Percentiles rank a stretch among this genome's conserved stretches.
Evolutionary conservation across 2,113 vertebrate species (phyloP).

Genomic region (Bungarus multicinctus): DNA sequence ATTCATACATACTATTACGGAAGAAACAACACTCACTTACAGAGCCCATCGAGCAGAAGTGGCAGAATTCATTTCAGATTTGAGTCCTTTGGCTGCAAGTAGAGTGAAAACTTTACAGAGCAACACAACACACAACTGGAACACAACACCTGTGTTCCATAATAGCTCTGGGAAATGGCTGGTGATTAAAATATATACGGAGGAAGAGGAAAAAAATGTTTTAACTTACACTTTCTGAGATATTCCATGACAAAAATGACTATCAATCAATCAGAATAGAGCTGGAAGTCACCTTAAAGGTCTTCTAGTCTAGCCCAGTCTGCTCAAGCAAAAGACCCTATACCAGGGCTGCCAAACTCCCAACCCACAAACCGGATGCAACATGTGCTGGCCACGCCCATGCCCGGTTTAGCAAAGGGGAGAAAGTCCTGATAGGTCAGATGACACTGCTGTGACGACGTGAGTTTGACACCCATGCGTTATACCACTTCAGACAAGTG

Average conservation of each 20-base stretch:
- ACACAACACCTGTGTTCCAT: background rate
- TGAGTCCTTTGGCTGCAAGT: background rate
- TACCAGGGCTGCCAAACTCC: no score
- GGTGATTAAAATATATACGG: background rate
- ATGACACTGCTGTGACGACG: no score
- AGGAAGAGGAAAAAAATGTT: background rate
- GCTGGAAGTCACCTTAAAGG: no score
- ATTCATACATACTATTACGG: conserved; percentile 44
- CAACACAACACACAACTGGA: background rate
- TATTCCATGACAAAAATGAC: background rate
- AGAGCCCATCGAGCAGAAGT: conserved; percentile 32
- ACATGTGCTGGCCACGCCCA: no score
- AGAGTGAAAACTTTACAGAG: background rate
- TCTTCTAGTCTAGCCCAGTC: no score
- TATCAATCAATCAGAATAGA: background rate
- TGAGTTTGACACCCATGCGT: no score
- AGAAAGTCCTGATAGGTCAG: no score
- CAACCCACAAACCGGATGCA: no score
- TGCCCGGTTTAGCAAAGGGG: no score
- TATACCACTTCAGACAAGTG: no score
- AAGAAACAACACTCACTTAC: conserved; percentile 36
- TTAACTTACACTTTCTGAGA: background rate
- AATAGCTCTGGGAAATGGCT: background rate
- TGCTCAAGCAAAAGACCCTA: no score
- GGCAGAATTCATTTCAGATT: conserved; percentile 25